phyloP scores from a whole-genome alignment of 1,140 invertebrate genomes.

The Tetramorium simillimum region DNA sequence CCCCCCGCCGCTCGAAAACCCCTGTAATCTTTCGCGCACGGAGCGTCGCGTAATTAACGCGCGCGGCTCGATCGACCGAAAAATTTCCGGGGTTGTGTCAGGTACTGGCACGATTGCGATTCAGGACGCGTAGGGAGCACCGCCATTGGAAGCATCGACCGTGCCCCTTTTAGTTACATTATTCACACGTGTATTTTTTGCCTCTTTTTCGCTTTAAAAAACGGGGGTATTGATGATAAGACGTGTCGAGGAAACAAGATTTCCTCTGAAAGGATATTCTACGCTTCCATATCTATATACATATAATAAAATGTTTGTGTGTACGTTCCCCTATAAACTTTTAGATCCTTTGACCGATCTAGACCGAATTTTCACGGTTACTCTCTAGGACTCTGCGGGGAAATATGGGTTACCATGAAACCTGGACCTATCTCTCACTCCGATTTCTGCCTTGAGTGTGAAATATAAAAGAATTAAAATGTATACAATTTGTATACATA shows the following conservation, averaged over 20 bases:
- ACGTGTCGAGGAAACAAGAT: conserved; percentile 23
- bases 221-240: neutral
- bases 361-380: too few relatives aligned
- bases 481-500: too few relatives aligned
- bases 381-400: too few relatives aligned
- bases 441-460: neutral
- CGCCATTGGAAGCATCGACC: conserved; percentile 3
- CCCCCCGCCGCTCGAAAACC: conserved; percentile 23
- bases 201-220: neutral
- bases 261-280: neutral
- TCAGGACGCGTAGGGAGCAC: conserved; percentile 22
- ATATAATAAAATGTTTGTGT: too few relatives aligned
- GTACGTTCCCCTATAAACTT: too few relatives aligned
- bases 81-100: conserved; percentile 46
- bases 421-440: too few relatives aligned
- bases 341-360: too few relatives aligned
- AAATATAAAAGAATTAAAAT: neutral
- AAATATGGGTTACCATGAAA: too few relatives aligned
- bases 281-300: neutral
- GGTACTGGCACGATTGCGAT: conserved; percentile 26
- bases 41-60: conserved; percentile 48
- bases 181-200: conserved; percentile 33
- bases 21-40: conserved; percentile 51
- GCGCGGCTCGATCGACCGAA: conserved; percentile 53
- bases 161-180: conserved; percentile 32